These are phyloP conservation scores for Pipistrellus kuhlii DNA, from an alignment of 2,797 vertebrate genomes.

Conservation along the genomic window DNA sequence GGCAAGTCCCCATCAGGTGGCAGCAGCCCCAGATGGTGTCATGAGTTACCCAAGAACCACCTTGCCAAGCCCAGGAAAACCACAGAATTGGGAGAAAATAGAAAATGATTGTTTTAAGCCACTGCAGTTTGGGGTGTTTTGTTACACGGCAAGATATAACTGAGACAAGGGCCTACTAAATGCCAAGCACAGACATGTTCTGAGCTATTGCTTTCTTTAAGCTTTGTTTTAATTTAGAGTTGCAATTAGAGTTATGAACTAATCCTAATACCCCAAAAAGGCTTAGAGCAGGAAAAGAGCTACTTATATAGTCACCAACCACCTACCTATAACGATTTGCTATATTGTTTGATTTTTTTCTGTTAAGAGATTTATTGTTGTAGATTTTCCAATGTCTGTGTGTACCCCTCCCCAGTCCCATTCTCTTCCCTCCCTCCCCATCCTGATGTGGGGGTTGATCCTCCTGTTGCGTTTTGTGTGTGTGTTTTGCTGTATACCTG, in stretches of 20 bases:
- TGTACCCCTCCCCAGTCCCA: background rate
- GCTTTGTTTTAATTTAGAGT: background rate
- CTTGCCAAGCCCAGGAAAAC: background rate
- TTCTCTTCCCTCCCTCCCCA: background rate
- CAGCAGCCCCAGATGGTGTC: background rate
- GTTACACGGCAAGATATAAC: background rate
- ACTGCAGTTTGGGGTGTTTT: background rate
- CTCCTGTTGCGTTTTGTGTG: background rate
- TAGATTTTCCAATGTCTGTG: background rate
- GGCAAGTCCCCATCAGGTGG: background rate
- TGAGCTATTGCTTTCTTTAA: background rate
- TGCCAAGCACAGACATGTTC: background rate
- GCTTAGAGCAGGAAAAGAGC: background rate
- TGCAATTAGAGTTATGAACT: background rate
- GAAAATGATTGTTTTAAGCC: background rate
- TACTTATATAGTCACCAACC: background rate
- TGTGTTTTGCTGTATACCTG: too few species aligned
- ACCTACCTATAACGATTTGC: background rate
- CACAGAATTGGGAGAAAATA: background rate
- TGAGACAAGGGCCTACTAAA: background rate
- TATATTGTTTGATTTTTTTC: background rate
- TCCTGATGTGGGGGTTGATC: background rate
- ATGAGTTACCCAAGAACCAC: background rate
- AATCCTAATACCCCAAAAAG: background rate
- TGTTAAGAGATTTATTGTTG: background rate